A percentile compares a stretch with the other conserved stretches of the same genome.
Conservation (phyloP, 2,888 invertebrate species). For the Sycophila texana region DNA sequence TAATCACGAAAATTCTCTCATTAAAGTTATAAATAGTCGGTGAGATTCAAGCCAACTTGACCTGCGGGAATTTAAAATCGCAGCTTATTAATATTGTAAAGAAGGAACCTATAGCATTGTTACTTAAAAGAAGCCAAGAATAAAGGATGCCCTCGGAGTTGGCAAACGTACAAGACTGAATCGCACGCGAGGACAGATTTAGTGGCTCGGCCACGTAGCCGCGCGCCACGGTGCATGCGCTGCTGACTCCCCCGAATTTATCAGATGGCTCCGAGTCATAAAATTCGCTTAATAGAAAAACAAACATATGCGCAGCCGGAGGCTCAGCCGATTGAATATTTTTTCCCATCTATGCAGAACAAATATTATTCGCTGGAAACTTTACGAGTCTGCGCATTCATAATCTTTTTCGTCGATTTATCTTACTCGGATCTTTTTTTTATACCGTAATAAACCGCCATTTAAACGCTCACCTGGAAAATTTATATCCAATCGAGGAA, state of each 20-base stretch:
- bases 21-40: background rate
- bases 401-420: too few relatives aligned
- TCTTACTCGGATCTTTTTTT: too few relatives aligned
- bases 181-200: slow-evolving; percentile 28
- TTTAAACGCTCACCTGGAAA: background rate
- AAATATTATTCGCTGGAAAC: background rate
- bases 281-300: slow-evolving; percentile 44
- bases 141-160: slow-evolving; percentile 37
- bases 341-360: background rate
- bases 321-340: background rate
- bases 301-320: slow-evolving; percentile 5
- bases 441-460: too few relatives aligned
- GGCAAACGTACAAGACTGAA: slow-evolving; percentile 25
- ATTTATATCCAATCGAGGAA: too few relatives aligned
- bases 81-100: slow-evolving; percentile 32
- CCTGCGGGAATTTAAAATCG: background rate
- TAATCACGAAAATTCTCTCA: too few relatives aligned
- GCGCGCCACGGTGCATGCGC: slow-evolving; percentile 4
- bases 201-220: slow-evolving; percentile 15
- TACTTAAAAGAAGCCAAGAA: background rate
- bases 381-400: too few relatives aligned
- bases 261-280: slow-evolving; percentile 19
- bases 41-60: too few relatives aligned
- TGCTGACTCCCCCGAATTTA: slow-evolving; percentile 18
- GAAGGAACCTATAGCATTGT: background rate